phyloP scores from a whole-genome alignment of 2,888 invertebrate genomes.

The Eilema sororculum region DNA sequence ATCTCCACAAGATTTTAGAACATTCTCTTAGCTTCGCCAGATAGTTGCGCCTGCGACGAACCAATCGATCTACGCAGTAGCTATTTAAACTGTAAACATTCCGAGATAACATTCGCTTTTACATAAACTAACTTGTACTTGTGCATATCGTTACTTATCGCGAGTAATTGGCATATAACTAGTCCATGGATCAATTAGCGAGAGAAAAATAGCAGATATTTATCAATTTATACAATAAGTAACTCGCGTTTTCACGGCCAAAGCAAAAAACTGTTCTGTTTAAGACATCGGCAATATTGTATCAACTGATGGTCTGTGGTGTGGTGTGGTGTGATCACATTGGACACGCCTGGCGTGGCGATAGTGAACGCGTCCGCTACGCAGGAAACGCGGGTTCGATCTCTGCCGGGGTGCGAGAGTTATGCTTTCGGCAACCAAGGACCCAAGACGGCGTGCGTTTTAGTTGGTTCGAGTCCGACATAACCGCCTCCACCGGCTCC shows the following conservation, averaged over 20 bases:
- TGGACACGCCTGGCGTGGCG: too few species aligned
- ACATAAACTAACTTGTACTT: slow-evolving; percentile 21
- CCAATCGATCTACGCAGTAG: slow-evolving; percentile 22
- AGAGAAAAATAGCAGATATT: slow-evolving; percentile 13
- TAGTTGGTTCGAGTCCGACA: too few species aligned
- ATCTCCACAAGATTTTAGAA: too few species aligned
- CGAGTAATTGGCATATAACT: slow-evolving; percentile 18
- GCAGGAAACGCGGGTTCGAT: too few species aligned
- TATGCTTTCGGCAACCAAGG: too few species aligned
- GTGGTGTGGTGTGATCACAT: neutral
- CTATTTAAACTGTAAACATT: slow-evolving; percentile 17
- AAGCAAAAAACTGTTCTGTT: neutral
- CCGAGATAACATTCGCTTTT: slow-evolving; percentile 20
- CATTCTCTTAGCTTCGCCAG: too few species aligned
- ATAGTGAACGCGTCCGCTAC: too few species aligned
- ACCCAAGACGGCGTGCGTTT: too few species aligned
- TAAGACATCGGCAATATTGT: neutral
- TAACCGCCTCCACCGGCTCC: too few species aligned
- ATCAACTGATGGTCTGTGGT: neutral
- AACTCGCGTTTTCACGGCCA: neutral
- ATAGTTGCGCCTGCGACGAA: slow-evolving; percentile 27
- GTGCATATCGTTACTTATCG: slow-evolving; percentile 19
- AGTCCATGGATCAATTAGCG: slow-evolving; percentile 8
- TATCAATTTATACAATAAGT: neutral
- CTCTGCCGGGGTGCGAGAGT: too few species aligned